Percentiles rank a stretch among this genome's conserved stretches.
Evolutionary conservation across 2,797 vertebrate species (phyloP).

Genomic region (Brachyrhaphis roseni): DNA sequence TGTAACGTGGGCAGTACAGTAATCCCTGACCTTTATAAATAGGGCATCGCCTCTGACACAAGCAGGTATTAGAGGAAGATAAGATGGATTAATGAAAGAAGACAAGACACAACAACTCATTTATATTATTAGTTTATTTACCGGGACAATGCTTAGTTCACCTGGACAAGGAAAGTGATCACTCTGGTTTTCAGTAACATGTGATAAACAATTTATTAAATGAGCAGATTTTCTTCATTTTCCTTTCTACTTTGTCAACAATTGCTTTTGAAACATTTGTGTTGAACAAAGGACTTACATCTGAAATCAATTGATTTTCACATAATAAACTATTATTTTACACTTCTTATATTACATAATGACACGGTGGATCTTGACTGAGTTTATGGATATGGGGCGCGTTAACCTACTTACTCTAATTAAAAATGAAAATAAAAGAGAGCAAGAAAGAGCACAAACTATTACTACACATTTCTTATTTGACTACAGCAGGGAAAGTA

Average conservation of each 20-base stretch:
- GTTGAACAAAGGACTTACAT: not conserved
- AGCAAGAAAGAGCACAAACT: conserved; percentile 12
- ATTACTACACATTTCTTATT: conserved; percentile 5
- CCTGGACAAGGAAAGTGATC: conserved; percentile 32
- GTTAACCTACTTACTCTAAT: conserved; percentile 11
- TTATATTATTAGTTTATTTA: conserved; percentile 68
- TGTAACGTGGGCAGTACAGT: conserved; percentile 6
- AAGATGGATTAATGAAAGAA: conserved; percentile 70
- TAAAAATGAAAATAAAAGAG: conserved; percentile 13
- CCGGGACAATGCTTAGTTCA: conserved; percentile 56
- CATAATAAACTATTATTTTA: not conserved
- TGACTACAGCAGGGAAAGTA: conserved; percentile 35
- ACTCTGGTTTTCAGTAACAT: conserved; percentile 15
- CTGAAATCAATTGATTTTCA: not conserved
- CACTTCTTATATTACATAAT: not conserved
- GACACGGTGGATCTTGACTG: not conserved
- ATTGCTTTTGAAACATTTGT: not conserved
- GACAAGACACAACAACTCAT: conserved; percentile 45
- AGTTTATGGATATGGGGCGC: conserved; percentile 6
- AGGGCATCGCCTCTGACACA: conserved; percentile 49
- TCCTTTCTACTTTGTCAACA: not conserved
- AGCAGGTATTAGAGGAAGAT: conserved; percentile 69
- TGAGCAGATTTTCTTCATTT: not conserved
- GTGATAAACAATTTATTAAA: not conserved
- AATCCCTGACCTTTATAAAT: conserved; percentile 58